phyloP scores from a whole-genome alignment of 2,888 invertebrate species.

The Cheilosia impressa region DNA sequence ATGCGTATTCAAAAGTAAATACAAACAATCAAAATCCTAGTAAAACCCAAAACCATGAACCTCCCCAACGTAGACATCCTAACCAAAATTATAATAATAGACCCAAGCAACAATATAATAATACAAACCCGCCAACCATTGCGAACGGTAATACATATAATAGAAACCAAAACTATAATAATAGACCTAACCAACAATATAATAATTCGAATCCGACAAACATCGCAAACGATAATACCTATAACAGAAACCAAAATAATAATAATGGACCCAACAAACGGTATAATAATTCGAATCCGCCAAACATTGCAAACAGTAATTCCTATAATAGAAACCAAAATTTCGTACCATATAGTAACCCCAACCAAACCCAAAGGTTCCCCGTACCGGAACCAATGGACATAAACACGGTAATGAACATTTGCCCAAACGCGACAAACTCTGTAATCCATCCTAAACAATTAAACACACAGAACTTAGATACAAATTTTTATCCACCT shows the following conservation, averaged over 20 bases:
- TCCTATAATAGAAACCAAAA: neutral
- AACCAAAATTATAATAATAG: slow-evolving; percentile 5
- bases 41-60: slow-evolving; percentile 2
- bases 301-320: neutral
- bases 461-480: neutral
- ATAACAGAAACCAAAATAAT: slow-evolving; percentile 1
- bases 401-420: neutral
- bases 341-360: neutral
- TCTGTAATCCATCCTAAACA: neutral
- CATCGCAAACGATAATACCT: neutral
- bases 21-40: neutral
- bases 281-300: neutral
- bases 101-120: neutral
- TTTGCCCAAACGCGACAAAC: neutral
- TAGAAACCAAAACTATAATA: neutral
- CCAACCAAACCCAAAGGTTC: neutral
- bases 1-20: neutral
- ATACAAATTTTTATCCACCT: slow-evolving; percentile 14
- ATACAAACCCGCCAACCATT: neutral
- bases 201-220: neutral
- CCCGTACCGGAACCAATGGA: neutral
- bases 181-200: neutral
- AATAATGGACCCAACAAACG: neutral
- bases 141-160: neutral
- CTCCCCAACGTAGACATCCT: neutral